These are phyloP conservation scores for Philotrypesis tridentata DNA, from an alignment of 1,140 invertebrate genomes.

Conservation along the genomic window DNA sequence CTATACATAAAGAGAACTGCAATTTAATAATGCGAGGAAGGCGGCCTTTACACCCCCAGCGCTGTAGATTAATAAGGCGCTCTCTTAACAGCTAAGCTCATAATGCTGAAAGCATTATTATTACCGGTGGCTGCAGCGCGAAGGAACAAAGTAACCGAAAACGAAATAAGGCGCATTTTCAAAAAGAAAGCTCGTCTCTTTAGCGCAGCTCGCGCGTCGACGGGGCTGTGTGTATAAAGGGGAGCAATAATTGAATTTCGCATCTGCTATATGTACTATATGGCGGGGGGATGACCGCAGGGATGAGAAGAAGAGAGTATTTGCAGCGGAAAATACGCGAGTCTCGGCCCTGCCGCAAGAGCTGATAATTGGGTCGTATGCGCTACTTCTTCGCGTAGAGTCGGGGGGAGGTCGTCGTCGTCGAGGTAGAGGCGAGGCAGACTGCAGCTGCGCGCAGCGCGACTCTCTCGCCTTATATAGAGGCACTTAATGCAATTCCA, in stretches of 20 bases:
- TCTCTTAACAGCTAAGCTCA: neutral
- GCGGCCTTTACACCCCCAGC: too few species aligned
- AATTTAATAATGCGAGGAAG: neutral
- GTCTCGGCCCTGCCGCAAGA: conserved; percentile 54
- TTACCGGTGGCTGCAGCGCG: neutral
- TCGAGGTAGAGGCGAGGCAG: too few species aligned
- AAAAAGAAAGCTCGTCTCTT: neutral
- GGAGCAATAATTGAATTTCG: conserved; percentile 24
- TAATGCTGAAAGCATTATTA: neutral
- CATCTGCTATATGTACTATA: neutral
- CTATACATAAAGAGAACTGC: neutral
- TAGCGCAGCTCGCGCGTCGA: neutral
- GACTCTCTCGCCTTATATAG: conserved; percentile 58
- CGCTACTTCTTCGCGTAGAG: conserved; percentile 37
- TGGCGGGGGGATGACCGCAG: neutral
- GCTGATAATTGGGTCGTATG: conserved; percentile 62
- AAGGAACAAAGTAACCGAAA: neutral
- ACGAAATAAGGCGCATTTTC: neutral
- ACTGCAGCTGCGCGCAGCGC: neutral
- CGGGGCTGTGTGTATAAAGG: neutral
- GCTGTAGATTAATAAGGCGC: too few species aligned
- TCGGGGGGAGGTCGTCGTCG: too few species aligned
- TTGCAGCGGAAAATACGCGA: conserved; percentile 53
- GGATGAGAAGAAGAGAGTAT: conserved; percentile 30
- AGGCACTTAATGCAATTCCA: conserved; percentile 65